Evolutionary conservation across 2,888 invertebrate species (phyloP).

Genomic region (Lycocerus yunnanus): DNA sequence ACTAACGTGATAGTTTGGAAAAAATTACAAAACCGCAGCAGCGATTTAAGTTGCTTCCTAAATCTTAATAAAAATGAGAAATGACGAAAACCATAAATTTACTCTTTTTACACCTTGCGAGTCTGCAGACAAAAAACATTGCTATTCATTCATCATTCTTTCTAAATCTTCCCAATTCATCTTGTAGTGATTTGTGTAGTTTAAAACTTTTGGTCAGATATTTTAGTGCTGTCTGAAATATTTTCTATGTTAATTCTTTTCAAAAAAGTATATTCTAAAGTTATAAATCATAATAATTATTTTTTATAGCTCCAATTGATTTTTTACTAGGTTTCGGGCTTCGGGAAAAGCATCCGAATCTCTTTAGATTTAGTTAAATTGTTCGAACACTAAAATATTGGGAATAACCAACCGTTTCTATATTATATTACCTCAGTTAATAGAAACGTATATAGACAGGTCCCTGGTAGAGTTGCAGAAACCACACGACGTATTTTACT

Average conservation of each 20-base stretch:
- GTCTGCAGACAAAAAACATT: not conserved
- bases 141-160: not conserved
- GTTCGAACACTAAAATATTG: constrained; percentile 14
- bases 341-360: constrained; percentile 8
- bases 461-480: constrained; percentile 52
- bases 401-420: constrained; percentile 17
- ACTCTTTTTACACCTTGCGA: not conserved
- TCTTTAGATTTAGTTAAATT: constrained; percentile 18
- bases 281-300: not conserved
- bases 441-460: constrained; percentile 52
- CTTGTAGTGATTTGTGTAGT: not conserved
- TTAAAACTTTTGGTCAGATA: not conserved
- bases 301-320: not conserved
- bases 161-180: not conserved
- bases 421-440: constrained; percentile 54
- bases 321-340: not conserved
- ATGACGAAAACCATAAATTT: not conserved
- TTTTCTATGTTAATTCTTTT: not conserved
- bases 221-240: not conserved
- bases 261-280: not conserved
- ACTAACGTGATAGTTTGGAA: constrained; percentile 22
- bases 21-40: constrained; percentile 5
- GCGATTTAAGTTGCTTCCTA: not conserved
- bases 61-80: not conserved
- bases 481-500: constrained; percentile 56